Percentiles rank a stretch among this genome's conserved stretches.
These are phyloP conservation scores for Allobates femoralis DNA, from an alignment of 2,797 vertebrate species.

Conservation along the genomic window DNA sequence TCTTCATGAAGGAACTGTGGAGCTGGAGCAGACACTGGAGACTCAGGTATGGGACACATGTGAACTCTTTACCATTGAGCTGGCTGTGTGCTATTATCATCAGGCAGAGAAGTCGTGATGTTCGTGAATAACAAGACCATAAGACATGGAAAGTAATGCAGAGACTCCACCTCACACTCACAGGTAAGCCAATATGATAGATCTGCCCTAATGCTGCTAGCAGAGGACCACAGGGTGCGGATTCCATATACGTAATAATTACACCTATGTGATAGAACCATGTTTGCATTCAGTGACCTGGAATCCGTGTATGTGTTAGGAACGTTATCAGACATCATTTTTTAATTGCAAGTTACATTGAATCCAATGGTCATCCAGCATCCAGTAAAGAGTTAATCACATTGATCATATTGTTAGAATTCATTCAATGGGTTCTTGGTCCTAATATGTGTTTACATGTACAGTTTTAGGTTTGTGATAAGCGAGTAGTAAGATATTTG, in stretches of 20 bases:
- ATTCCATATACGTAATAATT: not conserved
- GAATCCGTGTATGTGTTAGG: not conserved
- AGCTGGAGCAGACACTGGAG: not conserved
- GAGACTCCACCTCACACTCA: not conserved
- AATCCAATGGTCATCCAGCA: not conserved
- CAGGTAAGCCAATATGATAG: not conserved
- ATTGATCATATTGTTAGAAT: not conserved
- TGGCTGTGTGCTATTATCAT: not conserved
- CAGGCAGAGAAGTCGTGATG: not conserved
- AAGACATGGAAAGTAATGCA: not conserved
- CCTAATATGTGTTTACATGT: not conserved
- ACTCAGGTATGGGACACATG: not conserved
- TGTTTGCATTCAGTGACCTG: not conserved
- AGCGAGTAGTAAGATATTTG: too few relatives aligned
- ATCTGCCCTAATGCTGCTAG: not conserved
- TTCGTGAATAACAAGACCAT: not conserved
- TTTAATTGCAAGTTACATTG: not conserved
- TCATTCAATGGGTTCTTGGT: not conserved
- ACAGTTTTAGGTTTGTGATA: not conserved
- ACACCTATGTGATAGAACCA: not conserved
- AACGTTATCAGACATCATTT: too few relatives aligned
- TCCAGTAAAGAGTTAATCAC: not conserved
- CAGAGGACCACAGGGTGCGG: not conserved
- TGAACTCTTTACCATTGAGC: not conserved
- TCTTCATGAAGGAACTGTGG: constrained; percentile 30